Percentiles rank a stretch among this genome's conserved stretches.
Evolutionary conservation across 2,888 invertebrate species (phyloP).

Genomic region (Neria commutata): DNA sequence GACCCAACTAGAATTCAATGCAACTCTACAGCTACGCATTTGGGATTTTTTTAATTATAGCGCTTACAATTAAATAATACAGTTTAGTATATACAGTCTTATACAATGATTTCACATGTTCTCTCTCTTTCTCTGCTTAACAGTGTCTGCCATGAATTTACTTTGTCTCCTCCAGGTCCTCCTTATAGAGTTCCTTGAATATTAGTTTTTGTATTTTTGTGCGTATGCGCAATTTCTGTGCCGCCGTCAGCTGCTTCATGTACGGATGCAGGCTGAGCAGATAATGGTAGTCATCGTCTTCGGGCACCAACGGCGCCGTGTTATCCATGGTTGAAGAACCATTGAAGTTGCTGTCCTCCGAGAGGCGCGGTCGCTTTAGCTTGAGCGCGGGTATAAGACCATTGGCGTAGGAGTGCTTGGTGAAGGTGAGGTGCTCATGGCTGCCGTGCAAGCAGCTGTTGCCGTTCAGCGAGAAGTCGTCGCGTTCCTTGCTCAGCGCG

Average conservation of each 20-base stretch:
- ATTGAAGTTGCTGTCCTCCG: slow-evolving; percentile 59
- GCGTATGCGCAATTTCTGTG: slow-evolving; percentile 60
- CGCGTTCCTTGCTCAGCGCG: slow-evolving; percentile 42
- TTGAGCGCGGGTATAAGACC: slow-evolving; percentile 56
- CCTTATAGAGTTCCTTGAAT: slow-evolving; percentile 61
- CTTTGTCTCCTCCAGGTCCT: slow-evolving; percentile 60
- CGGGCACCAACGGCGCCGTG: slow-evolving; percentile 47
- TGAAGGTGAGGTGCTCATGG: slow-evolving; percentile 53
- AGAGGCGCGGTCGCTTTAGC: slow-evolving; percentile 55
- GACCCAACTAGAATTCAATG: slow-evolving; percentile 7
- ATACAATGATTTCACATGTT: slow-evolving; percentile 21
- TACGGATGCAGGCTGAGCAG: slow-evolving; percentile 61
- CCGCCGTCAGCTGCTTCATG: slow-evolving; percentile 58
- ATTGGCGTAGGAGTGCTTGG: slow-evolving; percentile 54
- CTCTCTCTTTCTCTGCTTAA: slow-evolving; percentile 34
- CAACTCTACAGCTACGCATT: not conserved
- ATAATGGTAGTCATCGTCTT: slow-evolving; percentile 62
- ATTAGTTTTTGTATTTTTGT: slow-evolving; percentile 62
- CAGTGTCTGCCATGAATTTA: slow-evolving; percentile 41
- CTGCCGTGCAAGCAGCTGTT: slow-evolving; percentile 30
- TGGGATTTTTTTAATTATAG: not conserved
- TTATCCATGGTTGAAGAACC: slow-evolving; percentile 60
- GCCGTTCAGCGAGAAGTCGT: slow-evolving; percentile 39
- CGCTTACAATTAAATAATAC: not conserved
- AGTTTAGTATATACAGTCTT: slow-evolving; percentile 1